Evolutionary conservation across 2,888 invertebrate species (phyloP), one percentile per base, ranked within the genome.

Genomic region (Hipparchia semele): DNA sequence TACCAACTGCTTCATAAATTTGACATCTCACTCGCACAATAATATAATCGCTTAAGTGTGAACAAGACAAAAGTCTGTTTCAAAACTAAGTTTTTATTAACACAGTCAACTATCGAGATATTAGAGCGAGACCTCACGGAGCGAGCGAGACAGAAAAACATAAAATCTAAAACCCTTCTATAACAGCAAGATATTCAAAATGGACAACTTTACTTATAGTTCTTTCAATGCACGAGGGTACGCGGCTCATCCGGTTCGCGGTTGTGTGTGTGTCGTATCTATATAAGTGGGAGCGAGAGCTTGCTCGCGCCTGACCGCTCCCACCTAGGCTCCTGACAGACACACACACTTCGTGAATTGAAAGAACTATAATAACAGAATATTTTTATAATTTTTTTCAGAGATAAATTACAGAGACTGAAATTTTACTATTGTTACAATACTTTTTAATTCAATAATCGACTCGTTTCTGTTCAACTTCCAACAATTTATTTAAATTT

Each of bases 1-100:
- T 91, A 23, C 90, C 91, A 0, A 78, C 82, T 45, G 80, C 76
- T 4, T 79, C 87, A 10, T 88, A 83, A 79, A 53, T 83, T 10
- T 10, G 6, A 51, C 8, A 13, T 13, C 13, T 7, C 13, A 7
- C 13, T 56, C 56, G 13, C 7, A 7, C 13, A 56, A 7, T 56
- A 6, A 13, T 13, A 10, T 23, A 12, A 53, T 53, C 12, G 53
- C 53, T 12, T 53, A 12, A 53, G 53, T 53, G 12, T 53, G 53
- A 53, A 12, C 53, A 12, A 23, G 13, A 58, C 56, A 13, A 23
- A 13, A 7, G 6, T 5, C 56, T 6, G 3, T 12, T 54, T 12
- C 53, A 54, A 8, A 54, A 54, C 23, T 2, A 54, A 12, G 12
- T 12, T n/a, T 54, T 3, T n/a, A 54, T 2, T 4, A 54, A 12